These are phyloP conservation scores for Caerostris darwini DNA, from an alignment of 1,140 invertebrate species.

Conservation along the genomic window DNA sequence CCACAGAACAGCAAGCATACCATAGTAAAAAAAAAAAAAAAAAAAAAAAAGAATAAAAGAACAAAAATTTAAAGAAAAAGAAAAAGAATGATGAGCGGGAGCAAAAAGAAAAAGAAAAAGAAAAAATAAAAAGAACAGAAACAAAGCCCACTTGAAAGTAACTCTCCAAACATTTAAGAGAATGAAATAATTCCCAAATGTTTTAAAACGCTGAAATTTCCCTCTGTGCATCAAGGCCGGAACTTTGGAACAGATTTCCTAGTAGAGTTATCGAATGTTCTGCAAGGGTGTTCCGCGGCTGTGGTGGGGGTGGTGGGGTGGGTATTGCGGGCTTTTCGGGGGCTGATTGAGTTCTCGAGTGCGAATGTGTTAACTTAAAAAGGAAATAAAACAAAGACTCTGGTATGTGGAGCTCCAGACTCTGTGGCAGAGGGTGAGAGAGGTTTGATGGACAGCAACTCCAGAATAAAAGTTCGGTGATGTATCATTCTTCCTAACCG, in stretches of 20 bases:
- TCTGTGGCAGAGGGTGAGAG: background rate
- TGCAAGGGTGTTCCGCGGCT: background rate
- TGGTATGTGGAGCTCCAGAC: background rate
- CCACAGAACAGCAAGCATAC: background rate
- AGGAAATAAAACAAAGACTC: slow-evolving; percentile 32
- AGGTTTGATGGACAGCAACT: slow-evolving; percentile 31
- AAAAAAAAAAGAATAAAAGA: background rate
- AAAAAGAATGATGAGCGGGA: too few relatives aligned
- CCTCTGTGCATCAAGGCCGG: background rate
- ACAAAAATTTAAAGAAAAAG: background rate
- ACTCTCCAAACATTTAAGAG: slow-evolving; percentile 44
- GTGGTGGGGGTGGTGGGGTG: background rate
- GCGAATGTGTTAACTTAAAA: slow-evolving; percentile 38
- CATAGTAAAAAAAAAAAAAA: background rate
- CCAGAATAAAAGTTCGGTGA: slow-evolving; percentile 46
- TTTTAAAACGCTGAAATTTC: slow-evolving; percentile 44
- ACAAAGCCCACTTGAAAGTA: slow-evolving; percentile 45
- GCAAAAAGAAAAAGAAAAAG: background rate
- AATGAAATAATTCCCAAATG: slow-evolving; percentile 55
- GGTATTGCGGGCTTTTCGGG: background rate
- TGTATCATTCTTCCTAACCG: background rate
- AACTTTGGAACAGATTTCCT: slow-evolving; percentile 52
- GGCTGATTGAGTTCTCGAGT: slow-evolving; percentile 31
- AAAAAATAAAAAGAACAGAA: background rate
- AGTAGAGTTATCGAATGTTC: slow-evolving; percentile 30